phyloP scores from a whole-genome alignment of 1,140 invertebrate species.

The Solen grandis region DNA sequence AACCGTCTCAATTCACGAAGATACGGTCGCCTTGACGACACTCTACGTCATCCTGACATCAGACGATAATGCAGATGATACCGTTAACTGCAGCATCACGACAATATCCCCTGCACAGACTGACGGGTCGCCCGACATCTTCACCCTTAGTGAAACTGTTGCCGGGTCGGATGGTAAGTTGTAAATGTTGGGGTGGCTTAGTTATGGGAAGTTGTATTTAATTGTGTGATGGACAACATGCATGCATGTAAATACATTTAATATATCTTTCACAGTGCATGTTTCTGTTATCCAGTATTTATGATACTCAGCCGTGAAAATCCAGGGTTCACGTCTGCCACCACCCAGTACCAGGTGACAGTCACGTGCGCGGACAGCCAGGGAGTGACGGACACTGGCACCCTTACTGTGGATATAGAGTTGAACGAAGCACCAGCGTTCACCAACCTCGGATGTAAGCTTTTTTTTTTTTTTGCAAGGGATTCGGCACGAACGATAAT shows the following conservation, averaged over 20 bases:
- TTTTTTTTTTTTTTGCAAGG: no score
- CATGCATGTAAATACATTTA: no score
- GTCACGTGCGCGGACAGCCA: slow-evolving; percentile 10
- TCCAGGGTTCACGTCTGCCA: slow-evolving; percentile 1
- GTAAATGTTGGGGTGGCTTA: not conserved
- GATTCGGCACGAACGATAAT: no score
- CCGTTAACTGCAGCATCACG: not conserved
- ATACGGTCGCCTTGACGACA: not conserved
- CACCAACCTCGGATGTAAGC: slow-evolving; percentile 6
- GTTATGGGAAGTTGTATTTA: not conserved
- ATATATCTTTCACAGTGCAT: no score
- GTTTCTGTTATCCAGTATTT: slow-evolving; percentile 9
- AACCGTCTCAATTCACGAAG: not conserved
- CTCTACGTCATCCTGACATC: not conserved
- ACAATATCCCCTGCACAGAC: not conserved
- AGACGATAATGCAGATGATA: slow-evolving; percentile 11
- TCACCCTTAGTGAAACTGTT: not conserved
- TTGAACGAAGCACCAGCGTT: slow-evolving; percentile 17
- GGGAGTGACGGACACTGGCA: not conserved
- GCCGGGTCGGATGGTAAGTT: not conserved
- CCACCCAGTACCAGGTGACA: not conserved
- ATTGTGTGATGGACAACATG: no score
- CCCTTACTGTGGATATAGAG: not conserved
- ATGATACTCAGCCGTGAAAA: slow-evolving; percentile 1
- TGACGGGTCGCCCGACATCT: no score